Evolutionary conservation across 2,113 vertebrate species (phyloP).

Genomic region (Bos indicus): DNA sequence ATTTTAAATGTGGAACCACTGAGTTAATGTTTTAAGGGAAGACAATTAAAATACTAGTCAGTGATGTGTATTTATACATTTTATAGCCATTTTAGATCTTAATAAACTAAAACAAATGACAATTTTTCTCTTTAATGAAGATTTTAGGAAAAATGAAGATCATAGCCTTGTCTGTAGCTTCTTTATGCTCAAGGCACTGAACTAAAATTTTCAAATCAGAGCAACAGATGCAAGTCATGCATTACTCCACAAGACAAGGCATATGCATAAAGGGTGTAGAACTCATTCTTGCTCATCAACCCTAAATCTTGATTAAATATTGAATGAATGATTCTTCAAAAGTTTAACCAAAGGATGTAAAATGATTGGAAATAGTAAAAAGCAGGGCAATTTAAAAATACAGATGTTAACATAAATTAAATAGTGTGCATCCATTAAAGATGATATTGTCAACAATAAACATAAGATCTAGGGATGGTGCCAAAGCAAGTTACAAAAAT

Average conservation of each 20-base stretch:
- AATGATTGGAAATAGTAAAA: neutral
- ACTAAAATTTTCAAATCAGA: neutral
- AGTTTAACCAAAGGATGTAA: neutral
- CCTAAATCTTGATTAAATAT: neutral
- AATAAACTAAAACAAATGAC: slow-evolving; percentile 41
- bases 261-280: neutral
- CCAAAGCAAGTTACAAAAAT: neutral
- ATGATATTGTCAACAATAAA: neutral
- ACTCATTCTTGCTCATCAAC: neutral
- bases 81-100: slow-evolving; percentile 21
- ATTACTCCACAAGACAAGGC: neutral
- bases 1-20: neutral
- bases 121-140: neutral
- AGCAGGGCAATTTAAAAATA: neutral
- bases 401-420: neutral
- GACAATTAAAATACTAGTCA: slow-evolving; percentile 19
- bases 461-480: neutral
- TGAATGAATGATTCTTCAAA: neutral
- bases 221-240: neutral
- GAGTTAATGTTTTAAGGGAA: slow-evolving; percentile 33
- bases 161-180: neutral
- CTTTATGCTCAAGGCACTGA: neutral
- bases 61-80: slow-evolving; percentile 23
- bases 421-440: neutral
- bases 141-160: slow-evolving; percentile 25